phyloP scores from a whole-genome alignment of 2,888 invertebrate genomes.

The Amiota minor region DNA sequence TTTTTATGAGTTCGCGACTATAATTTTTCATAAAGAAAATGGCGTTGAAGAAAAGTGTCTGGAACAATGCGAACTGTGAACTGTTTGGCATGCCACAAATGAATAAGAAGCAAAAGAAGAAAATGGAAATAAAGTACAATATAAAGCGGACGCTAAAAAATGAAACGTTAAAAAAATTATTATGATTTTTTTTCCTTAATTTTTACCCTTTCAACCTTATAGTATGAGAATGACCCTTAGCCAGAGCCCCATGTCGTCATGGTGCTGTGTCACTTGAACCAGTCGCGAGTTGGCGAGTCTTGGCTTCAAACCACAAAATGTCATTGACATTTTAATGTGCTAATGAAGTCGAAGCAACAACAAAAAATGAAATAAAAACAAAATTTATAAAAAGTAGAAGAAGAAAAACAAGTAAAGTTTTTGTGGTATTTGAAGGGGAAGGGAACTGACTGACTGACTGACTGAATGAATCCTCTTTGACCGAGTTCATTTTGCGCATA shows the following conservation, averaged over 20 bases:
- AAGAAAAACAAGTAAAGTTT: no score
- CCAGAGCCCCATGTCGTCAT: no score
- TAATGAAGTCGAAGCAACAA: slow-evolving; percentile 57
- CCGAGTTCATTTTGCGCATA: slow-evolving; percentile 28
- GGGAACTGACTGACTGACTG: slow-evolving; percentile 6
- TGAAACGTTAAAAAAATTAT: neutral
- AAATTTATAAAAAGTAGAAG: slow-evolving; percentile 19
- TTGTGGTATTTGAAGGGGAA: no score
- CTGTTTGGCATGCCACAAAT: slow-evolving; percentile 26
- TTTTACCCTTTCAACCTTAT: slow-evolving; percentile 11
- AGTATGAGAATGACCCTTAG: no score
- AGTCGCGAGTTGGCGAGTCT: no score
- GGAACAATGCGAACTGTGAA: slow-evolving; percentile 46
- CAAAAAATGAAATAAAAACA: slow-evolving; percentile 36
- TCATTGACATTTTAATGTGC: slow-evolving; percentile 68
- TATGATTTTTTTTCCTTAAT: neutral
- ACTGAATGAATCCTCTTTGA: slow-evolving; percentile 34
- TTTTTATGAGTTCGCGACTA: slow-evolving; percentile 44
- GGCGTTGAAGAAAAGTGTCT: slow-evolving; percentile 50
- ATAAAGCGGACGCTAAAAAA: neutral
- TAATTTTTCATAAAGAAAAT: slow-evolving; percentile 47
- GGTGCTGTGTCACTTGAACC: no score
- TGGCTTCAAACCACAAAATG: slow-evolving; percentile 46
- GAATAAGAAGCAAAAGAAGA: neutral
- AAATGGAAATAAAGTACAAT: neutral